Percentiles rank a stretch among this genome's conserved stretches.
These are phyloP conservation scores for Petrocephalus schoutedeni DNA, from an alignment of 2,797 vertebrate species.

Conservation along the genomic window DNA sequence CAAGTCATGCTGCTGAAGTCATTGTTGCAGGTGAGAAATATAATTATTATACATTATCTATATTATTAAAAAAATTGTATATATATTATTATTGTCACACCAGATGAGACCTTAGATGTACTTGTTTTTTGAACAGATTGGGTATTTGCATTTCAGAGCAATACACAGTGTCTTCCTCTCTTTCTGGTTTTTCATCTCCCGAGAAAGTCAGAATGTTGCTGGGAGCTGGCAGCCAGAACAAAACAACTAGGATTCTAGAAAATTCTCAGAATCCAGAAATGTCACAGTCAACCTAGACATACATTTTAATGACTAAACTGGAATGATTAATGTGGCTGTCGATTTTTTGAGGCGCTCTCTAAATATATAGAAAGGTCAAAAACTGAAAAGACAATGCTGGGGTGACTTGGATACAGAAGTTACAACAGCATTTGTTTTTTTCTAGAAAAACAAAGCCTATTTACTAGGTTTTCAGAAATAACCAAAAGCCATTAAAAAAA, in stretches of 20 bases:
- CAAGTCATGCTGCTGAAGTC: conserved; percentile 95
- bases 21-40: conserved; percentile 77
- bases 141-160: background rate
- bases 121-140: background rate
- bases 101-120: background rate
- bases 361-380: background rate
- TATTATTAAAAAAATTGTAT: too few species aligned
- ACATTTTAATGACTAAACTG: background rate
- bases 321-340: background rate
- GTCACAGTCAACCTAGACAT: background rate
- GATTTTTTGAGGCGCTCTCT: background rate
- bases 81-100: background rate
- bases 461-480: background rate
- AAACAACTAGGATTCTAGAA: background rate
- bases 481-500: background rate
- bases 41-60: background rate
- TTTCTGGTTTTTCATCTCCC: background rate
- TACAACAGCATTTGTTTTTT: background rate
- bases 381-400: background rate
- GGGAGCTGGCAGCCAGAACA: background rate
- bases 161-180: background rate
- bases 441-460: background rate
- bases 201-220: background rate
- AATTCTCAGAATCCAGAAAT: background rate
- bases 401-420: background rate